Evolutionary conservation across 2,888 invertebrate species (phyloP), one percentile per base, ranked within the genome.

Genomic region (Lithophane leautieri): DNA sequence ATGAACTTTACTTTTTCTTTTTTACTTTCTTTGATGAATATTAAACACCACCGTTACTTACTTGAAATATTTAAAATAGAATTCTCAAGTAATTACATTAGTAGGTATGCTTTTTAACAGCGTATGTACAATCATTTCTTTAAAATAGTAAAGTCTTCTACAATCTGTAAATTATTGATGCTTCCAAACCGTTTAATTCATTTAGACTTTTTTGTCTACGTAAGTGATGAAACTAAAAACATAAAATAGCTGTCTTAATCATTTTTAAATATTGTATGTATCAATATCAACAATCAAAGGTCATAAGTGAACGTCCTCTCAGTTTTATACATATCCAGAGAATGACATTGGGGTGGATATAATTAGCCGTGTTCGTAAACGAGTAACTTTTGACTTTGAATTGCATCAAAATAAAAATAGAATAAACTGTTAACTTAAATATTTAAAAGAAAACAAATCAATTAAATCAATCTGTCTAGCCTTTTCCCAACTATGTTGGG

Each of bases 271-370:
- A 76, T 28, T 34, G 16, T 34, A 66, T 4, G 2, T 70, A 60
- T n/a, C 58, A 60, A 14, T 44, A 61, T n/a, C 16, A 68, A 50
- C n/a, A 50, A 50, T 42, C 8, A 47, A 54, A 78, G 70, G 70
- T 70, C 70, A 47, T 2, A 54, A 14, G 70, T 70, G 28, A 62
- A 50, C 8, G 47, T 47, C 6, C 54, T 58, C 16, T 9, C 25
- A 61, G 11, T 22, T 54, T 14, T 25, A 12, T 34, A 34, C 34
- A 34, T 4, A 47, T n/a, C n/a, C 42, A 54, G 2, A 58, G 11
- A 65, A 52, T 40, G 25, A 19, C 54, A 47, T 54, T 70, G 54
- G 40, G 40, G 44, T 70, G 50, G n/a, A 28, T 3, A 60, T 58
- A 50, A 60, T 52, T 56, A 76, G 56, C n/a, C 2, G 50, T 28